phyloP scores from a whole-genome alignment of 2,797 vertebrate species.

The Buphagus erythrorhynchus region DNA sequence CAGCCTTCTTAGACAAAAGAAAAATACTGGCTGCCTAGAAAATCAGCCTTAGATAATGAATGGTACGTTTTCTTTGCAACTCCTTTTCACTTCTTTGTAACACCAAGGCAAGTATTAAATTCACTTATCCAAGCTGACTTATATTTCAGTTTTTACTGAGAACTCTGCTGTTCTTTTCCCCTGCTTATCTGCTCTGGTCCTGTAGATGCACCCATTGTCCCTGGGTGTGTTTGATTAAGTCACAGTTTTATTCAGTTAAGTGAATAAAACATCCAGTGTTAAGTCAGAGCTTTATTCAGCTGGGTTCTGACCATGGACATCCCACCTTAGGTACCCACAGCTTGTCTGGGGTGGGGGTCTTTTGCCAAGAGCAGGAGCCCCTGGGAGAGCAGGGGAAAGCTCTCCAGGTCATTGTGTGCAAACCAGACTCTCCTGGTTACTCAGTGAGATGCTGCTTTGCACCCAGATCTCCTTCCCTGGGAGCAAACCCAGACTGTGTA shows the following conservation, averaged over 20 bases:
- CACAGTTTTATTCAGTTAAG: not conserved
- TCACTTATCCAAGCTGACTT: not conserved
- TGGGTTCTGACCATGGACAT: not conserved
- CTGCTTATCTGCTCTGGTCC: not conserved
- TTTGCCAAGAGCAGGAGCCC: not conserved
- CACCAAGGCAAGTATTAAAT: not conserved
- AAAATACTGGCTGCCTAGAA: not conserved
- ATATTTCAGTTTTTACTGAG: not conserved
- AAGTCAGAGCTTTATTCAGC: not conserved
- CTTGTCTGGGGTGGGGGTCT: not conserved
- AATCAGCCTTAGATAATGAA: not conserved
- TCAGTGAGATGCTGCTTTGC: not conserved
- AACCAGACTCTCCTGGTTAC: not conserved
- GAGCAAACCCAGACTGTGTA: not conserved
- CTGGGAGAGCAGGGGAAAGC: not conserved
- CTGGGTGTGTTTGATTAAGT: not conserved
- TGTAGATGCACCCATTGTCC: not conserved
- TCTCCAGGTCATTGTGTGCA: not conserved
- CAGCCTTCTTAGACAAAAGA: not conserved
- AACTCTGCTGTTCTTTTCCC: not conserved
- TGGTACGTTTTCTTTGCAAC: not conserved
- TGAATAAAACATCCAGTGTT: too few species aligned
- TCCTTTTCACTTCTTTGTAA: not conserved
- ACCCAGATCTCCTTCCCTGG: not conserved
- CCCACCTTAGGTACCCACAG: not conserved